A percentile compares a stretch with the other conserved stretches of the same genome.
phyloP scores from a whole-genome alignment of 1,140 invertebrate genomes.

The Macrotrachela quadricornifera region DNA sequence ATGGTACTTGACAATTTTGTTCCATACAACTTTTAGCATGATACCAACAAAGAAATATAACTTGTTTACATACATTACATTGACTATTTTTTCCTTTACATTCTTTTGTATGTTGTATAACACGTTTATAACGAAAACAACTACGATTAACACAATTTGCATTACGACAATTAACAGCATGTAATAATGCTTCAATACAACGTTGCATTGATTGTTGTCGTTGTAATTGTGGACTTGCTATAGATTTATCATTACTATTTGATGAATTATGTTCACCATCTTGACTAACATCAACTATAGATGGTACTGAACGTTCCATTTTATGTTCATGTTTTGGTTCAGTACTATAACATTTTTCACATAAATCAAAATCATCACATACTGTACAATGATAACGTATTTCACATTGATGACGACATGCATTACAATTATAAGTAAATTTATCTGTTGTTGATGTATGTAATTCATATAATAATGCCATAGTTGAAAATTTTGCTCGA shows the following conservation, averaged over 20 bases:
- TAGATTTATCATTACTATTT: no score
- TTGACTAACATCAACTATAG: no score
- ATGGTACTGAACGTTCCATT: not conserved
- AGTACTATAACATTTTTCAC: not conserved
- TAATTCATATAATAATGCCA: conserved; percentile 90
- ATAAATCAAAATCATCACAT: conserved; percentile 43
- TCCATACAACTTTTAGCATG: conserved; percentile 1
- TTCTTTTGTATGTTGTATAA: conserved; percentile 2
- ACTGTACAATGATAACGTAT: conserved; percentile 86
- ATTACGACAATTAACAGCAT: conserved; percentile 8
- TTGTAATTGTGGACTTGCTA: no score
- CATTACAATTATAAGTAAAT: conserved; percentile 96
- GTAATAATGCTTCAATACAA: conserved; percentile 1
- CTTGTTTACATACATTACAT: conserved; percentile 4
- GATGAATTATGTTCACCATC: no score
- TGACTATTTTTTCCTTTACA: conserved; percentile 2
- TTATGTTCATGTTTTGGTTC: conserved; percentile 5
- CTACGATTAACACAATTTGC: conserved; percentile 1
- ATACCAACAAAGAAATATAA: not conserved
- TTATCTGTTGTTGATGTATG: conserved; percentile 93
- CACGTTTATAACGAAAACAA: conserved; percentile 3
- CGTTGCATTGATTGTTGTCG: not conserved
- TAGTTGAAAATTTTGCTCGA: conserved; percentile 78
- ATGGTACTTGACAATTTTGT: conserved; percentile 6
- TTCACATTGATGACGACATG: conserved; percentile 79